phyloP scores from a whole-genome alignment of 2,113 vertebrate genomes.

The Trochalopteron elliotii region DNA sequence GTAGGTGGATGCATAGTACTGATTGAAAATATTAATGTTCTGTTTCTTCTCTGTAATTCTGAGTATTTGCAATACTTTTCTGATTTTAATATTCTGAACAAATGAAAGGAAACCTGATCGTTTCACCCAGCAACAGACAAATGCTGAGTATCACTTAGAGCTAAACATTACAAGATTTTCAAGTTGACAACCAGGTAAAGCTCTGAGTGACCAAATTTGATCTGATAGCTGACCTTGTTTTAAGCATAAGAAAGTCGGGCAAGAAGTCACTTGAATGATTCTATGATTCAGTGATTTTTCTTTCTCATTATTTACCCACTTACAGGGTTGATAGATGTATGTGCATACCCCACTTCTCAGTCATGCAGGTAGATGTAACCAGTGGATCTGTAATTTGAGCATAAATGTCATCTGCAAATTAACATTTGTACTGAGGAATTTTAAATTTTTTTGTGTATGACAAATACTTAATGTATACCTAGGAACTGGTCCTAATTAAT shows the following conservation, averaged over 20 bases:
- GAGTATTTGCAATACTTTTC: neutral
- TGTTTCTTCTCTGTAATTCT: neutral
- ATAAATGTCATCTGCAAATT: neutral
- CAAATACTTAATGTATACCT: neutral
- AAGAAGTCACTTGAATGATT: neutral
- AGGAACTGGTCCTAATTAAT: neutral
- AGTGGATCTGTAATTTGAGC: neutral
- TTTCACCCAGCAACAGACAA: neutral
- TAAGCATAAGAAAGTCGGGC: neutral
- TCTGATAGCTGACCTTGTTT: neutral
- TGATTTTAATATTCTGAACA: neutral
- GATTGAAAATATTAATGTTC: neutral
- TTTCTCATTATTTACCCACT: neutral
- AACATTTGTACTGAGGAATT: neutral
- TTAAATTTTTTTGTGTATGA: neutral
- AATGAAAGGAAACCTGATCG: neutral
- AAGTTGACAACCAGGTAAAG: neutral
- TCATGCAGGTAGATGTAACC: neutral
- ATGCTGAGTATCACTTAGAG: neutral
- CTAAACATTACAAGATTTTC: neutral
- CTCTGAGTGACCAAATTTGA: neutral
- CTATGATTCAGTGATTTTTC: neutral
- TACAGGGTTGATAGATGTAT: neutral
- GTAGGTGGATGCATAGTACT: neutral
- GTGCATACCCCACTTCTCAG: neutral